A percentile compares a stretch with the other conserved stretches of the same genome.
These are phyloP conservation scores for Mesocentrotus franciscanus DNA, from an alignment of 53 echinoderm and acorn worm species.

Conservation along the genomic window DNA sequence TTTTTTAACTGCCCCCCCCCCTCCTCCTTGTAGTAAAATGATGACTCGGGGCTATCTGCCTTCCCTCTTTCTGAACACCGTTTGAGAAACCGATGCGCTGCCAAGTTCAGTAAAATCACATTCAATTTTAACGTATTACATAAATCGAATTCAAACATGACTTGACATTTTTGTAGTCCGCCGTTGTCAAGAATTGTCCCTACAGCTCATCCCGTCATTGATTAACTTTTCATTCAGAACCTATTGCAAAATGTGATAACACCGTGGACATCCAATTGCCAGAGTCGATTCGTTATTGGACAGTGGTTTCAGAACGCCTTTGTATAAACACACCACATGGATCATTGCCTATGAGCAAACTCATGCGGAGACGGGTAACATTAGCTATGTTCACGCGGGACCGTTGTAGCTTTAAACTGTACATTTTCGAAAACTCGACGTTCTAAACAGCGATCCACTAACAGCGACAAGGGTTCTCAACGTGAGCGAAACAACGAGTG, in stretches of 20 bases:
- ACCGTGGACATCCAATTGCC: constrained; percentile 11
- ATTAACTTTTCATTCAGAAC: constrained; percentile 3
- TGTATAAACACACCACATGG: neutral
- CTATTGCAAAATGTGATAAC: neutral
- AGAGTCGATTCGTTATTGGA: neutral
- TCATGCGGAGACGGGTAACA: constrained; percentile 15
- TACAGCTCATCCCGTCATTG: neutral
- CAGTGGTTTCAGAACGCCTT: neutral
- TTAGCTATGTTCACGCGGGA: neutral
- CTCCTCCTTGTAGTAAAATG: neutral
- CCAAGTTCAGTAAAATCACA: constrained; percentile 6
- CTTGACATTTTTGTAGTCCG: neutral
- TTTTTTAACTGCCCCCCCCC: neutral
- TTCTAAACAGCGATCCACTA: no score
- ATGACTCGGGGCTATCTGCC: neutral
- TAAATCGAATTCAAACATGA: constrained; percentile 18
- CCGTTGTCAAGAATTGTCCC: neutral
- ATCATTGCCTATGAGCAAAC: neutral
- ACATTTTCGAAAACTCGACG: no score
- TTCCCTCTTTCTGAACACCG: neutral
- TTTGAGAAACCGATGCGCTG: neutral
- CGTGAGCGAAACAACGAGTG: no score
- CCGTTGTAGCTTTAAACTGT: no score
- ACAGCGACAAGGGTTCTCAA: no score
- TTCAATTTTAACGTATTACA: neutral